Conservation (phyloP, 2,888 invertebrate genomes). For the Noctua comes region DNA sequence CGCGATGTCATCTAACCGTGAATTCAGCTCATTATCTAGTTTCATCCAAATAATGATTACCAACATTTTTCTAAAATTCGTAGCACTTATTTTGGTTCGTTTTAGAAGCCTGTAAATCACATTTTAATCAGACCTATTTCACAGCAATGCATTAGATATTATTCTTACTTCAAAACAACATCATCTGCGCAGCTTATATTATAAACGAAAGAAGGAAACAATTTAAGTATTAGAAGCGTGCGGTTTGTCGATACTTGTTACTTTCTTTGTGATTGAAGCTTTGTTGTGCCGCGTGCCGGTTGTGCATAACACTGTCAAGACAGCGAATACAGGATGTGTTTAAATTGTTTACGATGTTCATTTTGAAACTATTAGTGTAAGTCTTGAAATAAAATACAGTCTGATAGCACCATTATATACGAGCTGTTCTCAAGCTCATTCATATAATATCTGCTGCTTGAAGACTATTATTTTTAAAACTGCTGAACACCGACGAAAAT, state of each 20-base stretch:
- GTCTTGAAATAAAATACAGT: background rate
- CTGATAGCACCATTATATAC: background rate
- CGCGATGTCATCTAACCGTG: background rate
- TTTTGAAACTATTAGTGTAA: background rate
- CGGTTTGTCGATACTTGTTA: conserved; percentile 62
- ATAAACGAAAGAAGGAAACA: conserved; percentile 65
- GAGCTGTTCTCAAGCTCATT: background rate
- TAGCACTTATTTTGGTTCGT: background rate
- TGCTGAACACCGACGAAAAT: background rate
- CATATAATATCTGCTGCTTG: background rate
- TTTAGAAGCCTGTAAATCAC: background rate
- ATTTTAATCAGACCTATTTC: background rate
- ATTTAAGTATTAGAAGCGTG: conserved; percentile 64
- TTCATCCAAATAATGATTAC: background rate
- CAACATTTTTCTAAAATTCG: background rate
- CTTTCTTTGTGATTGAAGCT: conserved; percentile 68
- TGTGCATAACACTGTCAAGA: conserved; percentile 53
- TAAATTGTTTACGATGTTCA: too few relatives aligned
- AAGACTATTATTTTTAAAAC: background rate
- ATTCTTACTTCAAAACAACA: background rate
- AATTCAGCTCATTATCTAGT: background rate
- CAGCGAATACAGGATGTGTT: conserved; percentile 24
- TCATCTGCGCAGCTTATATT: conserved; percentile 8
- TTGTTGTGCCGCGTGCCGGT: conserved; percentile 63
- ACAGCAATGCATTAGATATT: background rate